These are phyloP conservation scores for Callyntrura guangdongensis DNA, from an alignment of 2,888 invertebrate species.

Conservation along the genomic window DNA sequence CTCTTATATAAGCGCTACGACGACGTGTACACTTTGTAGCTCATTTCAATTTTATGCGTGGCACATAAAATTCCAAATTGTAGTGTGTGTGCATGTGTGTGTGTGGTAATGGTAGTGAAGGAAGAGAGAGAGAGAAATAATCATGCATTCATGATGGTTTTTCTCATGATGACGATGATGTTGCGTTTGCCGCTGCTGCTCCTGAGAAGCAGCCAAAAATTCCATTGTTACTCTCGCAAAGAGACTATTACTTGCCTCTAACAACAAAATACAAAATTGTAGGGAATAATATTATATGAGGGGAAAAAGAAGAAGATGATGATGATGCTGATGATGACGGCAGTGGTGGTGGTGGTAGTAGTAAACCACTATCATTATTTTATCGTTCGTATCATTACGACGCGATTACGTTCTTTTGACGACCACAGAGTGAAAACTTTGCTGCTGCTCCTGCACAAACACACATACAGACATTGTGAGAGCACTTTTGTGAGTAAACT, in stretches of 20 bases:
- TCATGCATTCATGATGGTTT: constrained; percentile 32
- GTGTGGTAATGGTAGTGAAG: neutral
- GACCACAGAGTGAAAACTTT: constrained; percentile 50
- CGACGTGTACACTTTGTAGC: constrained; percentile 18
- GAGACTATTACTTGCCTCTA: neutral
- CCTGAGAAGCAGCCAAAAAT: constrained; percentile 41
- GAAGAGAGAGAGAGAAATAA: neutral
- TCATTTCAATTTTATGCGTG: constrained; percentile 68
- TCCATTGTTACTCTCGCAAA: constrained; percentile 32
- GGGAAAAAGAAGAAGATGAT: neutral
- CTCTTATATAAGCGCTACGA: neutral
- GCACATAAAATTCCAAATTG: constrained; percentile 55
- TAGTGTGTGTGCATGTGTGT: neutral
- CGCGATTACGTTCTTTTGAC: constrained; percentile 66
- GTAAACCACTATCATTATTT: constrained; percentile 73
- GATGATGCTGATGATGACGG: neutral
- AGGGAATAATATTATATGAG: constrained; percentile 37
- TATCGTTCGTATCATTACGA: constrained; percentile 70
- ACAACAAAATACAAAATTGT: constrained; percentile 60
- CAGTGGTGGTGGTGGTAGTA: constrained; percentile 45
- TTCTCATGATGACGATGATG: constrained; percentile 39
- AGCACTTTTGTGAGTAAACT: neutral
- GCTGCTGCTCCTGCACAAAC: neutral
- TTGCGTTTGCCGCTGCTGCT: constrained; percentile 5
- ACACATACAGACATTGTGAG: neutral